Conservation (phyloP, 2,797 vertebrate species). For the Protonibea diacanthus region DNA sequence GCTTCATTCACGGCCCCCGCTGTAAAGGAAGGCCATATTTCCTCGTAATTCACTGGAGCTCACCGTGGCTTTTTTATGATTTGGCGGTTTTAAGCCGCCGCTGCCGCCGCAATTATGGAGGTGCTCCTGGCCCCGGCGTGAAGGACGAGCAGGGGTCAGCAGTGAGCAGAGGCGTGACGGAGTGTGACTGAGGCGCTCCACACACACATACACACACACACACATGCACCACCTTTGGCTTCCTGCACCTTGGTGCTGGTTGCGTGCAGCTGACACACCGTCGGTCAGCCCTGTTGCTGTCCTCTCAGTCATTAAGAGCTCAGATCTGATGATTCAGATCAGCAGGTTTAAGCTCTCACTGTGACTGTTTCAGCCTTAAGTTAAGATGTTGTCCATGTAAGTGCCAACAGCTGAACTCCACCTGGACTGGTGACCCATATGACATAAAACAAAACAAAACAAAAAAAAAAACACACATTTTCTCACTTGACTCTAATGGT, state of each 20-base stretch:
- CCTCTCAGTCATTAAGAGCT: conserved; percentile 16
- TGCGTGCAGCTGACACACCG: conserved; percentile 27
- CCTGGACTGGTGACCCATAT: background rate
- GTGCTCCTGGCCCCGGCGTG: conserved; percentile 82
- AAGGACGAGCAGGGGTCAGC: conserved; percentile 86
- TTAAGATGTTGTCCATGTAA: background rate
- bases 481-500: background rate
- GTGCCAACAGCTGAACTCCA: conserved; percentile 5
- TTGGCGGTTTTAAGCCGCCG: conserved; percentile 85
- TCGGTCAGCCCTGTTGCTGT: conserved; percentile 24
- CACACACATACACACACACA: conserved; percentile 57
- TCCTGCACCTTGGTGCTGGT: conserved; percentile 21
- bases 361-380: background rate
- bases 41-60: conserved; percentile 89
- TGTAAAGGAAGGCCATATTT: conserved; percentile 99
- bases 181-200: conserved; percentile 54
- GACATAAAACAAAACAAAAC: no score
- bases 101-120: conserved; percentile 80
- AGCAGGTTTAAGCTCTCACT: conserved; percentile 7
- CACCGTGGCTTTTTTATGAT: conserved; percentile 85
- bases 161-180: conserved; percentile 79
- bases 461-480: background rate
- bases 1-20: conserved; percentile 99
- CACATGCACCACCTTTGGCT: conserved; percentile 51
- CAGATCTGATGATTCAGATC: conserved; percentile 20